Base-by-base conservation (phyloP, 2,888 invertebrate genomes). In the Cataglyphis cursor region DNA sequence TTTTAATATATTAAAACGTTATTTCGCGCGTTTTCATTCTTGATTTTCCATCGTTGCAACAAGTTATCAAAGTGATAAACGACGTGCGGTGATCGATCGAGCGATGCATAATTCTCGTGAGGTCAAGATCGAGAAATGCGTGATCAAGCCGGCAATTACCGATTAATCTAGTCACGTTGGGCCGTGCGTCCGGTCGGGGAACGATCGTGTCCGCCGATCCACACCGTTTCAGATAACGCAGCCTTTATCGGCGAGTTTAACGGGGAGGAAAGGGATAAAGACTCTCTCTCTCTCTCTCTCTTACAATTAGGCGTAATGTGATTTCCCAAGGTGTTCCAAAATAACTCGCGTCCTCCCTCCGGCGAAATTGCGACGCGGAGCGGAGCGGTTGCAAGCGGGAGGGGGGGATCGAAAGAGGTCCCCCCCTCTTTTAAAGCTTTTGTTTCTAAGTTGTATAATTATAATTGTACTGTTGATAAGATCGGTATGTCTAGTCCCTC, bases 401-500 rank as follows among this genome's bases (percentile, higher is more conserved):
- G 51, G 28, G 51, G 28, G 65, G 73, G 78, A 18, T 59, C 78
- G 31, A 35, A 81, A 62, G 74, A 59, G 76, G 15, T 9, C 68
- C 61, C 68, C 61, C 54, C 72, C 73, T 75, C 76, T 82, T 66
- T 81, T 76, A 51, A 76, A 68, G 68, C 57, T 85, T 78, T 72
- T 28, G 61, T 85, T 75, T 72, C 81, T 83, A 84, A 80, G 84
- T 76, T 86, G 82, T 90, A 61, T 61, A 91, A 92, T 91, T 90
- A 88, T 91, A 89, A 80, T 89, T 82, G 87, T 90, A 89, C 59
- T 86, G 89, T 91, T 90, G 88, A 89, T 90, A 91, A 90, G 90
- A 93, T 93, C 92, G 91, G 90, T 93, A 92, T 93, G 91, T 93
- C 93, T 93, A 93, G 93, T 93, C 93, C 90, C 87, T 90, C 91